phyloP scores from a whole-genome alignment of 2,113 vertebrate species.

The Campylomormyrus numenius region DNA sequence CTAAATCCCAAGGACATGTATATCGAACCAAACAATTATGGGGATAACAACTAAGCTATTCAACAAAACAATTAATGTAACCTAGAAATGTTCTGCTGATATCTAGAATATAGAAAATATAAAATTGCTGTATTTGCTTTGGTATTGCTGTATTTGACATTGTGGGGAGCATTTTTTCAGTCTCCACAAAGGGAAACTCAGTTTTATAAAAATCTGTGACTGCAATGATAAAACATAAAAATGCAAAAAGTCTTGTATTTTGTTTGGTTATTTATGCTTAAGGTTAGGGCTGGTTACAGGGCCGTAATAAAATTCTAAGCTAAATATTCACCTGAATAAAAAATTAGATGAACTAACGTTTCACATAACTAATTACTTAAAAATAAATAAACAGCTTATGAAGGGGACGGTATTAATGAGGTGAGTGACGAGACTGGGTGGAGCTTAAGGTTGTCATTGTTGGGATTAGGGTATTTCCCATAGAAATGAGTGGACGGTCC shows the following conservation, averaged over 20 bases:
- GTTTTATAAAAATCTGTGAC: background rate
- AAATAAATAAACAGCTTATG: no score
- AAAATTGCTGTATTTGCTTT: background rate
- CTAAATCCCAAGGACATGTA: background rate
- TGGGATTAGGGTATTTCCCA: background rate
- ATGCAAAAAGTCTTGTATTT: background rate
- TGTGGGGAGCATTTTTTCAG: background rate
- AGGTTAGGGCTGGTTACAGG: background rate
- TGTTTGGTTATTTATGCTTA: background rate
- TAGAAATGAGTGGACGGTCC: background rate
- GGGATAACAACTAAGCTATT: background rate
- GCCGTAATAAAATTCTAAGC: no score
- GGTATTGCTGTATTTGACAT: no score
- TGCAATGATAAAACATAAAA: background rate
- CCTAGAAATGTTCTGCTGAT: background rate
- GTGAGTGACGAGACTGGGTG: background rate
- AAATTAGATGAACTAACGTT: no score
- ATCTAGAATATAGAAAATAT: background rate
- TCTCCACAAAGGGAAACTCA: background rate
- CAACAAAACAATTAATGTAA: background rate
- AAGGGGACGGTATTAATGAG: no score
- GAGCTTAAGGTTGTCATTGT: background rate
- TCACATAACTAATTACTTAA: no score
- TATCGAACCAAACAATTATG: background rate
- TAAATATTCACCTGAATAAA: no score